Conservation (phyloP, 2,113 vertebrate species). For the Seriola rivoliana region DNA sequence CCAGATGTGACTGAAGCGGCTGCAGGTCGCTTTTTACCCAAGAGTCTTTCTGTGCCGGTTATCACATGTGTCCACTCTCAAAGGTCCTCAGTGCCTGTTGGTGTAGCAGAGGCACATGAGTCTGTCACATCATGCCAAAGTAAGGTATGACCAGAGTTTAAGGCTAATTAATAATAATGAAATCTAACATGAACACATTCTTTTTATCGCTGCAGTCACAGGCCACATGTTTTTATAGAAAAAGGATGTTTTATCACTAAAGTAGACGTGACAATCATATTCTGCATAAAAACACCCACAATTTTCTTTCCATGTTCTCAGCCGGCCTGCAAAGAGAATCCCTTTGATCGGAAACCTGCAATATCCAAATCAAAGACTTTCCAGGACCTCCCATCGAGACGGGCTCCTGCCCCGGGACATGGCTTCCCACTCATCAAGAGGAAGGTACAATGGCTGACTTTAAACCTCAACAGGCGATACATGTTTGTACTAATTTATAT, state of each 20-base stretch:
- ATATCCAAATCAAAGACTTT: constrained; percentile 82
- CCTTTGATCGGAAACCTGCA: constrained; percentile 85
- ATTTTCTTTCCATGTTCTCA: constrained; percentile 39
- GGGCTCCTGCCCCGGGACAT: constrained; percentile 87
- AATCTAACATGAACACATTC: not conserved
- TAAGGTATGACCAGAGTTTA: constrained; percentile 55
- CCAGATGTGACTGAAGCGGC: constrained; percentile 6
- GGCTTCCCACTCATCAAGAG: constrained; percentile 96
- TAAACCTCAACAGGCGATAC: not conserved
- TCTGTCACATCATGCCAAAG: constrained; percentile 12
- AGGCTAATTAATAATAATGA: not conserved
- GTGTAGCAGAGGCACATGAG: not conserved
- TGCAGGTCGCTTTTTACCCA: constrained; percentile 39
- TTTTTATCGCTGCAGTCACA: not conserved
- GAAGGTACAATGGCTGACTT: constrained; percentile 84
- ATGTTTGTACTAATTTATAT: not conserved
- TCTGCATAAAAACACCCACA: not conserved
- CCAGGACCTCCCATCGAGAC: constrained; percentile 83
- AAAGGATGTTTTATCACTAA: not conserved
- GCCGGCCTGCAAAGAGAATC: constrained; percentile 89
- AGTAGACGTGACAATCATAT: not conserved
- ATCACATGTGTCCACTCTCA: constrained; percentile 57
- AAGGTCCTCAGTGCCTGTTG: not conserved
- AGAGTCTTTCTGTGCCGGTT: constrained; percentile 85
- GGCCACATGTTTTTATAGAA: not conserved